Base-by-base conservation (phyloP, 2,797 vertebrate species). In the Mionectes olivaceus region DNA sequence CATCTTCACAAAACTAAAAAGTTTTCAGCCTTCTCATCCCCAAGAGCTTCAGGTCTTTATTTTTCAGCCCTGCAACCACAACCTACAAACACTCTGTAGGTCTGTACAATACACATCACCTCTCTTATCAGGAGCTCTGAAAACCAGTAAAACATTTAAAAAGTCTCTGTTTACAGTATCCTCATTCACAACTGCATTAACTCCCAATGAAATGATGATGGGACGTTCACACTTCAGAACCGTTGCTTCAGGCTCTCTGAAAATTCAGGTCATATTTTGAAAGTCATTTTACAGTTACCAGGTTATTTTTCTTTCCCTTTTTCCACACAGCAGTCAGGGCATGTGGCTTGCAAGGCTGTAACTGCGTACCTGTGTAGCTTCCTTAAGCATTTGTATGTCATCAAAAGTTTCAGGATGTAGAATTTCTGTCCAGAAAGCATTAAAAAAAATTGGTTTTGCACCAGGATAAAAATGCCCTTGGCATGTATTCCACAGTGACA, bases 151-250 rank as follows among this genome's bases (percentile, higher is more conserved):
- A 89, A 73, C 28, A 59, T 35, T 80, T 83, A 21, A 9, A n/a
- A 83, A 94, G 61, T 18, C 14, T 5, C 32, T 76, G 27, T 93
- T 91, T 92, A 80, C 19, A 3, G 52, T 39, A 59, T 24, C 39
- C 39, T 92, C 74, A 61, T 44, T 78, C 67, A 76, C 52, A 90
- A 82, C 39, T 70, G 81, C 89, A 92, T 89, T 82, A 92, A 69
- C n/a, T 92, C 67, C 57, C 64, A 64, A 8, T 33, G 67, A 87
- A 87, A 84, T 17, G 10, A 79, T 19, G 53, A 76, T 9, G 30
- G 30, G 41, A 52, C 87, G 80, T 63, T 94, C 87, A 74, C 56
- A 74, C 28, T 70, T 89, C 59, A 74, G 67, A 95, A 86, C 32
- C 1, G 13, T 5, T 56, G 67, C 68, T 94, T 77, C 65, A 67